These are phyloP conservation scores for Tetramorium parvispinum DNA, from an alignment of 1,140 invertebrate genomes.

Conservation along the genomic window DNA sequence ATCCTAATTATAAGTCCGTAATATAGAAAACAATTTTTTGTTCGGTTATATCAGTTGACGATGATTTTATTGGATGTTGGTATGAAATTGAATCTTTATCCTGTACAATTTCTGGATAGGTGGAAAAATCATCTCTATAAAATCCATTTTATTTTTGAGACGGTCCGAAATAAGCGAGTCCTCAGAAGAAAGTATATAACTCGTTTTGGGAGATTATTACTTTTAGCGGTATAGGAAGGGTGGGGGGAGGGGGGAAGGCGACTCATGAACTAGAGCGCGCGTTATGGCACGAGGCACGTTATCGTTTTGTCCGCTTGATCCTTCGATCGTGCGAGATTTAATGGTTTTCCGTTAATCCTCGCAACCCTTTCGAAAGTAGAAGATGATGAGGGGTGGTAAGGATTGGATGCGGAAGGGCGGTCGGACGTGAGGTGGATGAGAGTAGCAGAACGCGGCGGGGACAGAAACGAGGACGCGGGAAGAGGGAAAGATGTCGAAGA, in stretches of 20 bases:
- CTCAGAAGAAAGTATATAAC: conserved; percentile 4
- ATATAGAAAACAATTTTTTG: neutral
- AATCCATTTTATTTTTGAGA: conserved; percentile 10
- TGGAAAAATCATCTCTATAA: neutral
- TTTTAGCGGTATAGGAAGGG: neutral
- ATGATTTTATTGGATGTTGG: neutral
- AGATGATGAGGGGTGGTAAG: conserved; percentile 52
- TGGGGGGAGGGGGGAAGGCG: neutral
- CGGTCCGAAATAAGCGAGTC: neutral
- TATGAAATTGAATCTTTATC: neutral
- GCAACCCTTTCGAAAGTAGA: conserved; percentile 69
- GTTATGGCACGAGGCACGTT: conserved; percentile 57
- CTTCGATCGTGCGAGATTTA: conserved; percentile 69
- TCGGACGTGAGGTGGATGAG: conserved; percentile 16
- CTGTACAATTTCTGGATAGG: neutral
- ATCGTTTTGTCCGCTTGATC: conserved; percentile 63
- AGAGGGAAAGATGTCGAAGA: conserved; percentile 58
- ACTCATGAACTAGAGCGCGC: conserved; percentile 41
- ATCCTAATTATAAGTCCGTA: neutral
- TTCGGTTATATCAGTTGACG: neutral
- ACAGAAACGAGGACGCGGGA: conserved; percentile 56
- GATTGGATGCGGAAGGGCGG: conserved; percentile 2
- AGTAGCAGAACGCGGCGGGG: conserved; percentile 39
- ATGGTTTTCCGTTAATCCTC: conserved; percentile 72
- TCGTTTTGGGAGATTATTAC: conserved; percentile 39